Percentiles rank a stretch among this genome's conserved stretches.
Conservation (phyloP, 92 coral and sea anemone genomes). For the Phenganax stokvisi region DNA sequence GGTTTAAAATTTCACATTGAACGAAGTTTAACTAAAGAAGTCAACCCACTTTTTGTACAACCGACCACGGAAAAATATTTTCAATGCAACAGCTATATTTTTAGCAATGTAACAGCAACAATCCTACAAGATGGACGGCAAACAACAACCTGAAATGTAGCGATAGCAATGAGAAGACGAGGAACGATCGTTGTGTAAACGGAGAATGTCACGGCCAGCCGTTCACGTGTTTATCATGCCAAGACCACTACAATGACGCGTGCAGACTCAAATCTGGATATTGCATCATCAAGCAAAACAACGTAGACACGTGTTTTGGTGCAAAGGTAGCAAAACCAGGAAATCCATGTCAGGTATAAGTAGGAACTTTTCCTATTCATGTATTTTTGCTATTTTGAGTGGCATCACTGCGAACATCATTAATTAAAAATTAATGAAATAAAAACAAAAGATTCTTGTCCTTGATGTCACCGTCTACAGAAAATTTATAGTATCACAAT, state of each 20-base stretch:
- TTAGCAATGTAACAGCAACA: slow-evolving; percentile 89
- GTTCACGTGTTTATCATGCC: slow-evolving; percentile 75
- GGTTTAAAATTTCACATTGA: no score
- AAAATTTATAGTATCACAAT: no score
- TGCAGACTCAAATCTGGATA: slow-evolving; percentile 62
- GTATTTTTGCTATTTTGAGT: not conserved
- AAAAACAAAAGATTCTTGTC: no score
- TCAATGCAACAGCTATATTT: not conserved
- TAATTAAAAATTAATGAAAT: no score
- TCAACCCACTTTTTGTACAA: no score
- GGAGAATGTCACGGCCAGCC: slow-evolving; percentile 79
- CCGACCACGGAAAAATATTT: not conserved
- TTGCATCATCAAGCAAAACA: slow-evolving; percentile 59
- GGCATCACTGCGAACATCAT: not conserved
- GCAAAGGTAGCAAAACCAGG: slow-evolving; percentile 64
- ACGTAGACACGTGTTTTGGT: slow-evolving; percentile 58
- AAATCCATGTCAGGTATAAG: slow-evolving; percentile 77
- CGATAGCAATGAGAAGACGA: slow-evolving; percentile 64
- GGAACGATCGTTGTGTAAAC: slow-evolving; percentile 65
- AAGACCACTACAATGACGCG: slow-evolving; percentile 70
- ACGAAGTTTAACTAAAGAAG: no score
- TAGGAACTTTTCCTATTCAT: not conserved
- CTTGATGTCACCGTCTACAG: no score
- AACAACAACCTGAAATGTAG: slow-evolving; percentile 76
- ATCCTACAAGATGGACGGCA: slow-evolving; percentile 62